phyloP scores from a whole-genome alignment of 2,113 vertebrate species.

The Gavialis gangeticus region DNA sequence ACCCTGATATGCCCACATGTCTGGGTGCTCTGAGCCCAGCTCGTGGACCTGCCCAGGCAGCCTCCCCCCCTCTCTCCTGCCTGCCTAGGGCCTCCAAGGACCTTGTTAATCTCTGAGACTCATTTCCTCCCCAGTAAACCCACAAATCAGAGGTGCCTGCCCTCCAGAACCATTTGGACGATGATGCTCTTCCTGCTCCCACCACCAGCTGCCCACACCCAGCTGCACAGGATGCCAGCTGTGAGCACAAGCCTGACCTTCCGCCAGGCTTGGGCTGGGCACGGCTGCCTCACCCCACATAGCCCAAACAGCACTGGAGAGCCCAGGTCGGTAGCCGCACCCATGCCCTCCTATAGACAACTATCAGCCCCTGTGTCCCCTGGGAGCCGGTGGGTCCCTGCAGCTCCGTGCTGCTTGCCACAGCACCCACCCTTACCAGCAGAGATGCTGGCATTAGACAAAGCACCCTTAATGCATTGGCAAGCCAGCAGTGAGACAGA shows the following conservation, averaged over 20 bases:
- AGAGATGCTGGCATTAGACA: background rate
- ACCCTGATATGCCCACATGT: background rate
- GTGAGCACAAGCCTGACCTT: too few species aligned
- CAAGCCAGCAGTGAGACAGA: too few species aligned
- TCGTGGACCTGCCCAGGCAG: background rate
- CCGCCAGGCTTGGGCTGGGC: too few species aligned
- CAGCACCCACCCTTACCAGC: background rate
- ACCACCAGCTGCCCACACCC: background rate
- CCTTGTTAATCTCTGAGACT: background rate
- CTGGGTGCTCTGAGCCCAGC: background rate
- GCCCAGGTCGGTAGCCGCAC: background rate
- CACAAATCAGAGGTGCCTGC: too few species aligned
- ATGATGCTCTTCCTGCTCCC: too few species aligned
- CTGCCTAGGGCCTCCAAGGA: background rate
- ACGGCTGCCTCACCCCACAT: too few species aligned
- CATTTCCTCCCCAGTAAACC: too few species aligned
- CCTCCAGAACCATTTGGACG: too few species aligned
- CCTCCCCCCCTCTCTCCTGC: background rate
- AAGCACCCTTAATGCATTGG: too few species aligned
- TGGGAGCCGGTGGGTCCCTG: slow-evolving; percentile 18
- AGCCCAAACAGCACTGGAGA: too few species aligned
- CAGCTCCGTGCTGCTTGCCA: background rate
- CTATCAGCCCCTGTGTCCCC: background rate
- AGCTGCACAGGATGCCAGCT: too few species aligned
- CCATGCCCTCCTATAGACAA: background rate